phyloP scores from a whole-genome alignment of 2,888 invertebrate genomes.

The Crepidodera aurea region DNA sequence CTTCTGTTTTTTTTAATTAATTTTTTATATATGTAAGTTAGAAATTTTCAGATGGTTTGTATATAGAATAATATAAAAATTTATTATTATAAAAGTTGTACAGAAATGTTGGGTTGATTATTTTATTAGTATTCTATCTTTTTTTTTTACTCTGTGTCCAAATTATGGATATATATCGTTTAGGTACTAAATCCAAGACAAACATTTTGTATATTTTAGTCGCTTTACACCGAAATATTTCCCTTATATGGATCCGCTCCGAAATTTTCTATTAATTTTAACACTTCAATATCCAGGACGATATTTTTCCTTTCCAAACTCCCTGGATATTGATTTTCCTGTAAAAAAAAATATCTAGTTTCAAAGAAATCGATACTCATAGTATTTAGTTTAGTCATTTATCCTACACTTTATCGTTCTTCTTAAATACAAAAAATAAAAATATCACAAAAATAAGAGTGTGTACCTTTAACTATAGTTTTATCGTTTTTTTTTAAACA shows the following conservation, averaged over 20 bases:
- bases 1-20: slow-evolving; percentile 40
- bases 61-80: slow-evolving; percentile 47
- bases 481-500: background rate
- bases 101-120: slow-evolving; percentile 49
- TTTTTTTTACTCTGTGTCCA: slow-evolving; percentile 1
- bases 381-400: slow-evolving; percentile 21
- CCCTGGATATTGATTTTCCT: background rate
- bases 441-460: slow-evolving; percentile 14
- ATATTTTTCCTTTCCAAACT: background rate
- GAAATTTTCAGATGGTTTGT: slow-evolving; percentile 48
- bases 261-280: background rate
- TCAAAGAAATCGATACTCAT: slow-evolving; percentile 23
- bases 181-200: background rate
- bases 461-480: slow-evolving; percentile 18
- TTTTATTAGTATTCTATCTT: slow-evolving; percentile 32
- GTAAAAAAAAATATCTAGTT: background rate
- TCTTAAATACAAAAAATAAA: slow-evolving; percentile 7
- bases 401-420: background rate
- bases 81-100: slow-evolving; percentile 48
- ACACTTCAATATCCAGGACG: slow-evolving; percentile 1
- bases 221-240: background rate
- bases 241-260: background rate
- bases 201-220: background rate
- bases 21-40: slow-evolving; percentile 42
- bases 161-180: background rate